These are phyloP conservation scores for Corythoichthys intestinalis DNA, from an alignment of 2,113 vertebrate genomes.

Conservation along the genomic window DNA sequence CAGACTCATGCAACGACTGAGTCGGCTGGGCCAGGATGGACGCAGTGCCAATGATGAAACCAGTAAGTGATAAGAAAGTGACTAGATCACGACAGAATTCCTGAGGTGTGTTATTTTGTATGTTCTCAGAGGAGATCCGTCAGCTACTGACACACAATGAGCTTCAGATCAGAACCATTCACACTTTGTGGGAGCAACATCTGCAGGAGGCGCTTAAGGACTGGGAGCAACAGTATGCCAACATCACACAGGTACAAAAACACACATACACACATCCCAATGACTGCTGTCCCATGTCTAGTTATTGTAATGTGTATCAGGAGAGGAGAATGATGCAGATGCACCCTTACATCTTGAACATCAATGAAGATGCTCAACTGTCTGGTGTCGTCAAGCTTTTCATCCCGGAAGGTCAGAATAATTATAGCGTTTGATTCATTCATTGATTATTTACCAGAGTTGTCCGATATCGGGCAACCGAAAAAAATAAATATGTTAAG, in stretches of 20 bases:
- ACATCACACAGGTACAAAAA: constrained; percentile 70
- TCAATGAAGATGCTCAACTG: constrained; percentile 86
- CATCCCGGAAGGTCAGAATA: constrained; percentile 75
- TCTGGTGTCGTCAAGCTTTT: constrained; percentile 83
- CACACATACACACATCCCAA: neutral
- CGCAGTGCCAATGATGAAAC: constrained; percentile 71
- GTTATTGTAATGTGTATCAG: constrained; percentile 49
- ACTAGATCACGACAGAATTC: neutral
- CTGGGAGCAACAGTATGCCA: constrained; percentile 77
- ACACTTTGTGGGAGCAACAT: constrained; percentile 77
- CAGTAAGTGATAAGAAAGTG: constrained; percentile 49
- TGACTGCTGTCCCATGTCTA: neutral
- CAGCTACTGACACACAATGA: constrained; percentile 72
- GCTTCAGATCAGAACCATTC: constrained; percentile 67
- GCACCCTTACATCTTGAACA: constrained; percentile 81
- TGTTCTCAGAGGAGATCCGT: constrained; percentile 71
- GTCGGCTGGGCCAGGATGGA: constrained; percentile 69
- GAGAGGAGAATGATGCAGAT: constrained; percentile 81
- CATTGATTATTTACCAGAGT: too few relatives aligned
- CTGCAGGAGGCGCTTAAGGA: constrained; percentile 78
- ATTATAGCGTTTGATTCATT: neutral
- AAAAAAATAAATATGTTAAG: too few relatives aligned
- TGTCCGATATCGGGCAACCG: too few relatives aligned
- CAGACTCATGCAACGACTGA: constrained; percentile 67
- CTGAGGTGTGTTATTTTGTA: constrained; percentile 7